Percentiles rank a stretch among this genome's conserved stretches.
Conservation (phyloP, 2,797 vertebrate species). For the Chiloscyllium punctatum region DNA sequence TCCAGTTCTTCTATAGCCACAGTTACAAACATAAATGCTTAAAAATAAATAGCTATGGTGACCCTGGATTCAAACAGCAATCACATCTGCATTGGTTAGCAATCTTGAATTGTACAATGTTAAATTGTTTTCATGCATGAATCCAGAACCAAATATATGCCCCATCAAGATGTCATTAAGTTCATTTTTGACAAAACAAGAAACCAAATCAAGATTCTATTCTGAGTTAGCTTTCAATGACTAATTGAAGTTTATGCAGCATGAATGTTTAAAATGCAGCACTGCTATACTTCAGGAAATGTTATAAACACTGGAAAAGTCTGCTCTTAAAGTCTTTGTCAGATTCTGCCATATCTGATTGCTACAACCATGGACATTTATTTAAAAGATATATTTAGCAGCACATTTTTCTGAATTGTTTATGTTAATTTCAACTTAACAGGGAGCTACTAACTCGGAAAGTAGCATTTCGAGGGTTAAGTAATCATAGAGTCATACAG, state of each 20-base stretch:
- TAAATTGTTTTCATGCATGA: not conserved
- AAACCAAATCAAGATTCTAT: not conserved
- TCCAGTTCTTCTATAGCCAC: conserved; percentile 19
- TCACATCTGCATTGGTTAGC: not conserved
- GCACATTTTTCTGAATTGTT: not conserved
- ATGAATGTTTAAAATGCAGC: not conserved
- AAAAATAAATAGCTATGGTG: not conserved
- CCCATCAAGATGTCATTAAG: not conserved
- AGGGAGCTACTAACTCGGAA: not conserved
- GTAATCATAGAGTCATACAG: not conserved
- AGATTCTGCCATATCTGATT: not conserved
- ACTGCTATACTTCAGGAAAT: too few relatives aligned
- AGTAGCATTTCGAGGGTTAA: not conserved
- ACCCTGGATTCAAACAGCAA: conserved; percentile 5
- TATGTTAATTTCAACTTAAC: not conserved
- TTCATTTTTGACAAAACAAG: not conserved
- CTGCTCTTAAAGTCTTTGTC: not conserved
- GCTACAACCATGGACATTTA: not conserved
- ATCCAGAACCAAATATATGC: not conserved
- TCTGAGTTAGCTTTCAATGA: not conserved
- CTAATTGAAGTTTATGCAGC: not conserved
- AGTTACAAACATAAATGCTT: conserved; percentile 14
- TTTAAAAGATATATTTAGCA: not conserved
- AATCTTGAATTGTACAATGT: not conserved
- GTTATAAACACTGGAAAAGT: not conserved